A percentile compares a stretch with the other conserved stretches of the same genome.
These are phyloP conservation scores for Nesidiocoris tenuis DNA, from an alignment of 2,888 invertebrate genomes.

Conservation along the genomic window DNA sequence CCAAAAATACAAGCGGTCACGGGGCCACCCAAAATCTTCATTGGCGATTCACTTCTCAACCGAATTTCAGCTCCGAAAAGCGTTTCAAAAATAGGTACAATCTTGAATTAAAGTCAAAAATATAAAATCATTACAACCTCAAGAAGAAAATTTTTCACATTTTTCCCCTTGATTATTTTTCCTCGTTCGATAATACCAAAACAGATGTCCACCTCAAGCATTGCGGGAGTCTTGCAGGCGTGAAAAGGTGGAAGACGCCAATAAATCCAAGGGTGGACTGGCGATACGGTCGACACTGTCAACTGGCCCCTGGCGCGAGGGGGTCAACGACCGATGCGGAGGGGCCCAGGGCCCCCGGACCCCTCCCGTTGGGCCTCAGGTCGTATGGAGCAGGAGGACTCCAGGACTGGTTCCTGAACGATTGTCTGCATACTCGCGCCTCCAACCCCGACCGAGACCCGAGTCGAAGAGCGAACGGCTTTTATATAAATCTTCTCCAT, in stretches of 20 bases:
- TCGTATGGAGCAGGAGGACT: not conserved
- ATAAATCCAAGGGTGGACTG: slow-evolving; percentile 30
- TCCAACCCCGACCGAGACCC: not conserved
- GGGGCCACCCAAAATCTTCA: too few species aligned
- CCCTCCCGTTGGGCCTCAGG: not conserved
- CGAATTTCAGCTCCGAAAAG: too few species aligned
- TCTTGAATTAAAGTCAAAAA: too few species aligned
- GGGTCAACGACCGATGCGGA: slow-evolving; percentile 21
- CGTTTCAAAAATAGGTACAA: too few species aligned
- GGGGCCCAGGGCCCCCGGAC: not conserved
- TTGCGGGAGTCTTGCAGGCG: not conserved
- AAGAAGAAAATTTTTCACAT: too few species aligned
- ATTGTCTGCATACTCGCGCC: slow-evolving; percentile 40
- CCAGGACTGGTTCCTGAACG: slow-evolving; percentile 37
- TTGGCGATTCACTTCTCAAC: too few species aligned
- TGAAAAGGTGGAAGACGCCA: slow-evolving; percentile 12
- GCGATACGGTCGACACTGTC: slow-evolving; percentile 25
- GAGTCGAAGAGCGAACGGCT: slow-evolving; percentile 23
- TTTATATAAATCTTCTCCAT: slow-evolving; percentile 21
- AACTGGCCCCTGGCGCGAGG: slow-evolving; percentile 7
- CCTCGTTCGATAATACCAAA: too few species aligned
- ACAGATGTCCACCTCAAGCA: too few species aligned
- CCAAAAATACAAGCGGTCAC: too few species aligned
- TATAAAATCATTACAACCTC: too few species aligned
- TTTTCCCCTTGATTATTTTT: too few species aligned